These are phyloP conservation scores for Vidua chalybeata DNA, from an alignment of 2,113 vertebrate genomes.

Conservation along the genomic window DNA sequence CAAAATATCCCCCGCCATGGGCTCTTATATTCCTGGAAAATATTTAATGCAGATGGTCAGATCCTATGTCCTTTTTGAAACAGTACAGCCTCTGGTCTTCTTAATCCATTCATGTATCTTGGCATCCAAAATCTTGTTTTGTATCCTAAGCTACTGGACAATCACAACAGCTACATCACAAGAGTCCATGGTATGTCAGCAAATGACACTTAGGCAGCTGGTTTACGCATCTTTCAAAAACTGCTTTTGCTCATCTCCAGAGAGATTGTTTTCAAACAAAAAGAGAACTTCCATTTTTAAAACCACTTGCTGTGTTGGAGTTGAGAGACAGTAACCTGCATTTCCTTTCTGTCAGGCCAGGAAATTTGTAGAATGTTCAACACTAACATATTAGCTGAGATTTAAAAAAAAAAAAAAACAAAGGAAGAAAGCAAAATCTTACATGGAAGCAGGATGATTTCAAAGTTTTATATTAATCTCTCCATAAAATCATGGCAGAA, in stretches of 20 bases:
- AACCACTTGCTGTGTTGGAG: not conserved
- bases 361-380: not conserved
- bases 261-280: constrained; percentile 29
- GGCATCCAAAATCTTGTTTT: constrained; percentile 31
- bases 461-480: not conserved
- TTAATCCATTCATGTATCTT: constrained; percentile 17
- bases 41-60: not conserved
- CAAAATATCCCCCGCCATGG: not conserved
- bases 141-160: constrained; percentile 40
- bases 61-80: not conserved
- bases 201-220: not conserved
- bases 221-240: not conserved
- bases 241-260: not conserved
- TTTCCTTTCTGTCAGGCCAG: not conserved
- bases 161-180: not conserved
- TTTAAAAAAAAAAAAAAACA: too few relatives aligned
- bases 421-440: fast-evolving
- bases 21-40: not conserved
- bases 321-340: not conserved
- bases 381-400: not conserved
- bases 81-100: not conserved
- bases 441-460: not conserved
- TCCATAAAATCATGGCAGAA: not conserved
- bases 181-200: not conserved
- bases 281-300: not conserved